Evolutionary conservation across 2,888 invertebrate genomes (phyloP).

Genomic region (Orthonychiurus folsomi): DNA sequence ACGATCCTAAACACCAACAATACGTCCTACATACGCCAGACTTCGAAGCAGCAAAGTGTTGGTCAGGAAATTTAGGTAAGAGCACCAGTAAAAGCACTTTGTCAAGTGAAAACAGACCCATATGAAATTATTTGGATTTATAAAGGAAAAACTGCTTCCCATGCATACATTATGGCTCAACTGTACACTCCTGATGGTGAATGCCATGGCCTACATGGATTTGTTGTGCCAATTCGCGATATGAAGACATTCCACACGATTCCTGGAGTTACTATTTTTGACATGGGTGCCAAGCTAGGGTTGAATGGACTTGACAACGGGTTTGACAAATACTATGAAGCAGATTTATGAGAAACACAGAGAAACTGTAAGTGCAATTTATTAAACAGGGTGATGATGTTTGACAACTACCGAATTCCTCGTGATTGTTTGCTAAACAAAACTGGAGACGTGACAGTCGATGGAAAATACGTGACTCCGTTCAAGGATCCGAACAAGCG

Average conservation of each 20-base stretch:
- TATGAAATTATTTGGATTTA: too few relatives aligned
- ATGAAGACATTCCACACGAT: conserved; percentile 64
- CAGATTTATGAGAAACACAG: too few relatives aligned
- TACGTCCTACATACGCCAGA: conserved; percentile 65
- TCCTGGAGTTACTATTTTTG: conserved; percentile 78
- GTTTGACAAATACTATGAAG: too few relatives aligned
- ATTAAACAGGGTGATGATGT: conserved; percentile 52
- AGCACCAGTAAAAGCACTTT: background rate
- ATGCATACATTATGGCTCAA: conserved; percentile 81
- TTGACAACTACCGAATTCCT: conserved; percentile 78
- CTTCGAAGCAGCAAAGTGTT: conserved; percentile 72
- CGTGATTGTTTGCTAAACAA: conserved; percentile 74
- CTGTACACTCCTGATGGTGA: conserved; percentile 67
- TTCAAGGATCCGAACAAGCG: conserved; percentile 79
- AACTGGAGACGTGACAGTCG: conserved; percentile 78
- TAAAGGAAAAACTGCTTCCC: conserved; percentile 61
- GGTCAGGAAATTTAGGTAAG: conserved; percentile 80
- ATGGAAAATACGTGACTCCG: conserved; percentile 80
- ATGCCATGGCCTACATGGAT: conserved; percentile 78
- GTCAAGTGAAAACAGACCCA: too few relatives aligned
- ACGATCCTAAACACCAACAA: conserved; percentile 59
- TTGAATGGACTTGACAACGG: conserved; percentile 89
- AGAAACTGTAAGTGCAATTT: too few relatives aligned
- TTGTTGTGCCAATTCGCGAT: conserved; percentile 75
- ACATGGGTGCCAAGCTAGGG: conserved; percentile 87